Conservation (phyloP, 1,140 invertebrate genomes). For the Rhynchophorus ferrugineus region DNA sequence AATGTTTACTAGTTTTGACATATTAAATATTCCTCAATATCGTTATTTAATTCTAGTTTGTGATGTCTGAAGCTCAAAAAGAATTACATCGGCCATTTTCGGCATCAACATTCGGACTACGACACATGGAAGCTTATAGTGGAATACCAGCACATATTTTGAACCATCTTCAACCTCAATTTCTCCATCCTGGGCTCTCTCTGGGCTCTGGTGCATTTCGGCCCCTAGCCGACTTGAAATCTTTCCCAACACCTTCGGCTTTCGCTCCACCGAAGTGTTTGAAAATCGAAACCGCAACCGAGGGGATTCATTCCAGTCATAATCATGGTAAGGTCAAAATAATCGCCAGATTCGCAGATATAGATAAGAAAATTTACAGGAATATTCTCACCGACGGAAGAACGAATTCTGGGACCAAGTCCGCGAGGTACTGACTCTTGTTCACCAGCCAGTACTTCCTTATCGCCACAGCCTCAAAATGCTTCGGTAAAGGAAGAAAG, state of each 20-base stretch:
- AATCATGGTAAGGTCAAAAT: constrained; percentile 23
- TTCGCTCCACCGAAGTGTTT: constrained; percentile 45
- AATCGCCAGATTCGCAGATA: not conserved
- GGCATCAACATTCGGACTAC: constrained; percentile 44
- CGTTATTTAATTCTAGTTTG: constrained; percentile 34
- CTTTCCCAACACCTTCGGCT: constrained; percentile 46
- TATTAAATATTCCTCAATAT: not conserved
- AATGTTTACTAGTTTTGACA: too few relatives aligned
- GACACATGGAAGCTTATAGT: constrained; percentile 49
- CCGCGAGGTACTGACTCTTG: constrained; percentile 41
- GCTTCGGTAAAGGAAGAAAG: constrained; percentile 40
- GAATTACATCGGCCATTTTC: constrained; percentile 41
- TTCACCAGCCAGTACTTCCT: constrained; percentile 43
- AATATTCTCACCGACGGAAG: constrained; percentile 38
- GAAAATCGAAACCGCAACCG: constrained; percentile 42
- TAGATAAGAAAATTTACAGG: constrained; percentile 14
- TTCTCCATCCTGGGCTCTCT: constrained; percentile 41
- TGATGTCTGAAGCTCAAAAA: constrained; percentile 38
- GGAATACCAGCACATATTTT: constrained; percentile 47
- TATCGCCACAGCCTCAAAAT: constrained; percentile 39
- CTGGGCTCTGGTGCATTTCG: constrained; percentile 39
- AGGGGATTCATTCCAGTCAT: constrained; percentile 26
- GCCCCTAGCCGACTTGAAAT: constrained; percentile 41
- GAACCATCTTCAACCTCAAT: constrained; percentile 47
- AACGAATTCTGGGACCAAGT: constrained; percentile 38